A percentile compares a stretch with the other conserved stretches of the same genome.
Evolutionary conservation across 2,888 invertebrate species (phyloP).

Genomic region (Helobdella robusta): DNA sequence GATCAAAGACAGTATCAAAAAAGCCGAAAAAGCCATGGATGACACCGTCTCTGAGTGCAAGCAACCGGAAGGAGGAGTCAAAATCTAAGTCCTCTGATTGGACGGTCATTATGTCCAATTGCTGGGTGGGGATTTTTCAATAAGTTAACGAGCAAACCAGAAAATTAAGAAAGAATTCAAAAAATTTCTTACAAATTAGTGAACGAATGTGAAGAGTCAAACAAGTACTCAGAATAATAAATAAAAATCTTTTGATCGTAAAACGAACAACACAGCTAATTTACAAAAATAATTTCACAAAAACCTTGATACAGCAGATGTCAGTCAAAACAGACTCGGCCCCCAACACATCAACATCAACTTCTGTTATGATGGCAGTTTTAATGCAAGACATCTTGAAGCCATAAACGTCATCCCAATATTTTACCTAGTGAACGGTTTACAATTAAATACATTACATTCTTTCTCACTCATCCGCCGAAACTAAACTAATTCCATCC

Average conservation of each 20-base stretch:
- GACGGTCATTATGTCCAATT: constrained; percentile 66
- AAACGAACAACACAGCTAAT: too few species aligned
- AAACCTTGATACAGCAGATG: constrained; percentile 55
- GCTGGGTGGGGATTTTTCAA: constrained; percentile 53
- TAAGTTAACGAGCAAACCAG: too few species aligned
- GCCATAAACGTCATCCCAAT: constrained; percentile 87
- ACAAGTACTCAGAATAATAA: too few species aligned
- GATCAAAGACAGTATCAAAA: constrained; percentile 60
- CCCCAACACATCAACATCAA: constrained; percentile 61
- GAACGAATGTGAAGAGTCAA: too few species aligned
- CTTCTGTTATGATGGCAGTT: constrained; percentile 69
- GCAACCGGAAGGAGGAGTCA: constrained; percentile 60
- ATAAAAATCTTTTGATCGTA: too few species aligned
- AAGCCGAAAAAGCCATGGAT: constrained; percentile 77
- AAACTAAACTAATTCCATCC: too few species aligned
- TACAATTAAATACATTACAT: too few species aligned
- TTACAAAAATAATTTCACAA: too few species aligned
- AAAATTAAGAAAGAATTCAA: too few species aligned
- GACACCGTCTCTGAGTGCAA: constrained; percentile 58
- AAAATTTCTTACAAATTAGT: too few species aligned
- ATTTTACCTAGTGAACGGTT: constrained; percentile 59
- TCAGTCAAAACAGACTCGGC: constrained; percentile 61
- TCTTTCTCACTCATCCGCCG: too few species aligned
- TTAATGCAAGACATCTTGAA: constrained; percentile 87
- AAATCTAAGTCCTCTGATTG: constrained; percentile 56